Evolutionary conservation across 2,888 invertebrate species (phyloP).

Genomic region (Brassicogethes aeneus): DNA sequence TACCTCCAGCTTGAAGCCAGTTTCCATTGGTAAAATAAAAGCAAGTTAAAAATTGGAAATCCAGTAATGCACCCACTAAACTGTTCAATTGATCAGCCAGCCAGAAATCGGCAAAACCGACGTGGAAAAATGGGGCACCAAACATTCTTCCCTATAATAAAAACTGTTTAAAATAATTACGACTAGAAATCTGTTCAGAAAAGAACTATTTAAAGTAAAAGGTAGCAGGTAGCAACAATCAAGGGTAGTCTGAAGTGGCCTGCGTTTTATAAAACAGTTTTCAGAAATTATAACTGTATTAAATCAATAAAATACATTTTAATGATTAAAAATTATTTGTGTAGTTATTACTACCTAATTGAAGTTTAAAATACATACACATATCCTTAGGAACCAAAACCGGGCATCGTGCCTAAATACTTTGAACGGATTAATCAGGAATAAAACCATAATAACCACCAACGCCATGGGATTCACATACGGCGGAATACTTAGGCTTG

Average conservation of each 20-base stretch:
- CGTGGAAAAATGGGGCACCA: constrained; percentile 67
- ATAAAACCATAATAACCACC: constrained; percentile 55
- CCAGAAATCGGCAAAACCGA: constrained; percentile 81
- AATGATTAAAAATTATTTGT: no score
- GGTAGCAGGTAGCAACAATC: background rate
- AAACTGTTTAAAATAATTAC: no score
- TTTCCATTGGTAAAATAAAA: constrained; percentile 58
- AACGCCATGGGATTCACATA: constrained; percentile 68
- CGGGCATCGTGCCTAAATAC: constrained; percentile 68
- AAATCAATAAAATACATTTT: no score
- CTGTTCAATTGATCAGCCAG: constrained; percentile 78
- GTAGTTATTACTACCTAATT: background rate
- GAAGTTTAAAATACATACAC: no score
- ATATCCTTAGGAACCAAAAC: constrained; percentile 61
- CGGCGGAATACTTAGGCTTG: constrained; percentile 60
- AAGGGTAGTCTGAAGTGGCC: background rate
- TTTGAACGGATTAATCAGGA: constrained; percentile 67
- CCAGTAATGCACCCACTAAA: constrained; percentile 63
- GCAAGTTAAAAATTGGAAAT: constrained; percentile 72
- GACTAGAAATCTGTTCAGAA: no score
- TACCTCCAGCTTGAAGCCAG: constrained; percentile 46
- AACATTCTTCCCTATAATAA: constrained; percentile 50
- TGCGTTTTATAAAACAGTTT: no score
- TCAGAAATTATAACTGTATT: no score
- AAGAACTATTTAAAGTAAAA: no score